Evolutionary conservation across 2,888 invertebrate genomes (phyloP), one percentile per base, ranked within the genome.

Genomic region (Anticlea derivata): DNA sequence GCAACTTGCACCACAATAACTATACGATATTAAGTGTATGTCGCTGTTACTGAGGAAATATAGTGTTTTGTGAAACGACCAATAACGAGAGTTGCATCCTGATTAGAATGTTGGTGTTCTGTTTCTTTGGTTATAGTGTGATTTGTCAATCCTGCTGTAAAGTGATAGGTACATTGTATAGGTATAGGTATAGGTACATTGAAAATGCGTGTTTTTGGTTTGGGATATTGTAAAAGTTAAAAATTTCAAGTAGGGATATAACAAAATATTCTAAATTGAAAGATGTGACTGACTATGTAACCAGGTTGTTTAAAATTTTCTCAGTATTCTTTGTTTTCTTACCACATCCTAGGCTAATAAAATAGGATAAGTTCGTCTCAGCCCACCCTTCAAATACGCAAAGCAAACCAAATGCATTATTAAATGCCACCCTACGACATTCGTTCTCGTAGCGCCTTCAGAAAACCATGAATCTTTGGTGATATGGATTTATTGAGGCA

Each of bases 351-450:
- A 63, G 63, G 72, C 79, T 78, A 80, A 86, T 84, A 83, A 84
- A 78, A 73, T 74, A 83, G 82, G 38, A 53, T 53, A 78, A 78
- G 77, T 63, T 68, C 65, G 66, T 66, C 55, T 60, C 64, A 60
- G 58, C 56, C 63, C 61, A 44, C 55, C 65, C 67, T 72, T 58
- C 77, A 74, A 78, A 80, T 79, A 83, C 80, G 78, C 74, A 78
- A 80, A 80, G 77, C 70, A 79, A 77, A 77, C 78, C 60, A 67
- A 68, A 72, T 85, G 76, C 80, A 85, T 85, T 85, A 86, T 86
- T 86, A 80, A 86, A 72, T 68, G 64, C 68, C 73, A 61, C 70
- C 80, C 80, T 66, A 70, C 68, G 70, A 57, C 58, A 59, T 59
- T 59, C 64, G 64, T 66, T 56, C 53, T 50, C 46, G 43, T 31